These are phyloP conservation scores for Nemapogon koenigi DNA, from an alignment of 2,888 invertebrate species.

Conservation along the genomic window DNA sequence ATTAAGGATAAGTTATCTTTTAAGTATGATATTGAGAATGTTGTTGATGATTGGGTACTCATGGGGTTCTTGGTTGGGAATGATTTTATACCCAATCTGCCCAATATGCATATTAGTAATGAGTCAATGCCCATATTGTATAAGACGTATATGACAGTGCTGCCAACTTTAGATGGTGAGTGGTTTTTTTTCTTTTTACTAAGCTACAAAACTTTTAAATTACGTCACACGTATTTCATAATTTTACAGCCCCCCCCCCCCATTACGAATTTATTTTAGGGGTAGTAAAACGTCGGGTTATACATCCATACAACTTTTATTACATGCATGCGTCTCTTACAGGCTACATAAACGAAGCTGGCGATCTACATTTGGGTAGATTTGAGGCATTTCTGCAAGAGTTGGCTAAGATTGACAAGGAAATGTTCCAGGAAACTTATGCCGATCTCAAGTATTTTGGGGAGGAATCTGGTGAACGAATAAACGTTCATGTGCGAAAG, in stretches of 20 bases:
- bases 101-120: conserved; percentile 91
- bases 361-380: conserved; percentile 79
- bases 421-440: conserved; percentile 77
- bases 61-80: conserved; percentile 98
- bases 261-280: too few relatives aligned
- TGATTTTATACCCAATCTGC: conserved; percentile 96
- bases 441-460: conserved; percentile 87
- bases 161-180: conserved; percentile 86
- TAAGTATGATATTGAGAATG: conserved; percentile 82
- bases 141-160: conserved; percentile 83
- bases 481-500: conserved; percentile 47
- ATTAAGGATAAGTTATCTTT: conserved; percentile 75
- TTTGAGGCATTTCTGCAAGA: conserved; percentile 87
- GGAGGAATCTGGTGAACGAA: conserved; percentile 73
- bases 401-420: conserved; percentile 74
- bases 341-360: conserved; percentile 95
- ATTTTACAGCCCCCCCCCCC: too few relatives aligned
- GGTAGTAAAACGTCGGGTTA: too few relatives aligned
- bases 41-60: conserved; percentile 98
- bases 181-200: conserved; percentile 11
- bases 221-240: too few relatives aligned
- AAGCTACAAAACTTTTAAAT: conserved; percentile 9
- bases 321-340: too few relatives aligned
- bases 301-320: too few relatives aligned
- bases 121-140: conserved; percentile 90